phyloP scores from a whole-genome alignment of 2,113 vertebrate genomes.

The Martes martes region DNA sequence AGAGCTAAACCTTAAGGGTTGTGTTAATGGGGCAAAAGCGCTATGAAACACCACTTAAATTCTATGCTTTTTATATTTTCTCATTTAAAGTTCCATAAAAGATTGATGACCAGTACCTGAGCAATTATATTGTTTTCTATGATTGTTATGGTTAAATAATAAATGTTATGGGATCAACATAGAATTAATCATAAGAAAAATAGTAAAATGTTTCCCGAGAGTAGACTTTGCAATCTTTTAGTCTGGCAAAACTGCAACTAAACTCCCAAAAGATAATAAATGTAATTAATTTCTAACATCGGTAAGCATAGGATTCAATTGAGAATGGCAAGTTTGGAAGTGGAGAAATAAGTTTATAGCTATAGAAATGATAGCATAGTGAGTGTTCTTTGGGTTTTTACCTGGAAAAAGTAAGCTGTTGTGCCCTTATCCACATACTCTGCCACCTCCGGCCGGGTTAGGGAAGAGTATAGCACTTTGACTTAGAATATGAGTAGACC shows the following conservation, averaged over 20 bases:
- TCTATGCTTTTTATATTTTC: constrained; percentile 58
- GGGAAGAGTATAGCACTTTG: not conserved
- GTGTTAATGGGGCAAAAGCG: not conserved
- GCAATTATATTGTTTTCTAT: constrained; percentile 58
- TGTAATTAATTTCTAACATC: constrained; percentile 66
- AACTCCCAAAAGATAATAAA: constrained; percentile 57
- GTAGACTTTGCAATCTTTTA: constrained; percentile 45
- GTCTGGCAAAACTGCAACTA: constrained; percentile 31
- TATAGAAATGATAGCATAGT: not conserved
- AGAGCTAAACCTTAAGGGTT: not conserved
- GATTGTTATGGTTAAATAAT: constrained; percentile 66
- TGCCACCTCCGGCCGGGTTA: not conserved
- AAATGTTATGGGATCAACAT: constrained; percentile 55
- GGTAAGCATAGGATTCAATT: constrained; percentile 29
- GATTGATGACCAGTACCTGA: constrained; percentile 57
- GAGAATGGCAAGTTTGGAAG: constrained; percentile 14
- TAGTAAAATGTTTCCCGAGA: constrained; percentile 40
- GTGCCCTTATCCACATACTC: not conserved
- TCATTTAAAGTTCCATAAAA: constrained; percentile 65
- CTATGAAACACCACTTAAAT: constrained; percentile 33
- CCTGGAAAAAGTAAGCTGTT: not conserved
- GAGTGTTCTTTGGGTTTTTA: not conserved
- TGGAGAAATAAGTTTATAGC: constrained; percentile 19
- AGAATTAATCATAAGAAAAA: constrained; percentile 63
- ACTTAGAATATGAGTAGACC: not conserved